Conservation (phyloP, 2,797 vertebrate genomes). For the Sebastes trivittatus region DNA sequence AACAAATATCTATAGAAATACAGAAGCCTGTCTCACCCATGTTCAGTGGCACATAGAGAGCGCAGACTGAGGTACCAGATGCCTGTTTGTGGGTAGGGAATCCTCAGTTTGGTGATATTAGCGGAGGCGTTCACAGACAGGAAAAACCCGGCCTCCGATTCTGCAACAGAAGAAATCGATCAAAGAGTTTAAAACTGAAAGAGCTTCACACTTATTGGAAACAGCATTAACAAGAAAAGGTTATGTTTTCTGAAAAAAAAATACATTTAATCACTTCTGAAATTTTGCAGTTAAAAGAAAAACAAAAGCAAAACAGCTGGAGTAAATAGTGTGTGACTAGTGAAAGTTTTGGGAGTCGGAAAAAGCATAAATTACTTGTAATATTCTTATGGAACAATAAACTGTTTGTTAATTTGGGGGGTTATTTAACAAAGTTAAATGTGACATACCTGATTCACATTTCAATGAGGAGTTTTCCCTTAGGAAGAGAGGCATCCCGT, state of each 20-base stretch:
- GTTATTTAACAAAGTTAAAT: not conserved
- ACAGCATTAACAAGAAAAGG: not conserved
- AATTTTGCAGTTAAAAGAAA: not conserved
- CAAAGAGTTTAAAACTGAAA: not conserved
- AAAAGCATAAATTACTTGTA: not conserved
- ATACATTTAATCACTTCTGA: not conserved
- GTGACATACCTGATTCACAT: conserved; percentile 90
- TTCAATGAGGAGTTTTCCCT: conserved; percentile 87
- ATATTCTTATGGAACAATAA: not conserved
- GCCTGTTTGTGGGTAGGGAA: conserved; percentile 96
- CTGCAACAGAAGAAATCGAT: conserved; percentile 69
- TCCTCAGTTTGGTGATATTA: conserved; percentile 90
- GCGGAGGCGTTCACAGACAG: conserved; percentile 87
- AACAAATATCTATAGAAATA: not conserved
- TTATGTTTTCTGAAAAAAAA: not conserved
- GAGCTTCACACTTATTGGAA: not conserved
- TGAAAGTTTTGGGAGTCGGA: not conserved
- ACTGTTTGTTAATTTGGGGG: not conserved
- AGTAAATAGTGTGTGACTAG: not conserved
- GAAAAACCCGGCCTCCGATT: conserved; percentile 89
- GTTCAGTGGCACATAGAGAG: conserved; percentile 87
- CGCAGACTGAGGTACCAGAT: conserved; percentile 97
- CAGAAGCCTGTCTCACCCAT: conserved; percentile 82
- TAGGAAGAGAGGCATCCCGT: conserved; percentile 91
- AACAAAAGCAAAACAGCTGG: too few species aligned